These are phyloP conservation scores for Odontocerum albicorne DNA, from an alignment of 2,888 invertebrate genomes.

Conservation along the genomic window DNA sequence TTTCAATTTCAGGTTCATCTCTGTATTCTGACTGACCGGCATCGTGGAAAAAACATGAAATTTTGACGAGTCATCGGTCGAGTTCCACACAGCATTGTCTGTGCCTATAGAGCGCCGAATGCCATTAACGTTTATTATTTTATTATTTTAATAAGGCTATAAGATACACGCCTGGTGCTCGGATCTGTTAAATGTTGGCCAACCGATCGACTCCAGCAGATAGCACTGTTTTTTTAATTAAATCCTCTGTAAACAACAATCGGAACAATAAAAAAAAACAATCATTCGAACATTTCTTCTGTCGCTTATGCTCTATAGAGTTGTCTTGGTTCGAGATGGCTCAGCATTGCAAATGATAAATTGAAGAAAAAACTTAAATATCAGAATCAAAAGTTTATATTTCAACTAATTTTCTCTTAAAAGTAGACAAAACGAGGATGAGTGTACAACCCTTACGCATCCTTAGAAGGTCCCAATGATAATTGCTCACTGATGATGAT, in stretches of 20 bases:
- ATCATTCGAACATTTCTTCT: no score
- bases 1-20: not conserved
- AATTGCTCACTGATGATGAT: no score
- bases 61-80: not conserved
- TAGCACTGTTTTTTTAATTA: not conserved
- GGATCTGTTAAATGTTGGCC: not conserved
- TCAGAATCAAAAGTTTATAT: no score
- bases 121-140: not conserved
- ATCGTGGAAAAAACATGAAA: not conserved
- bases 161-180: not conserved
- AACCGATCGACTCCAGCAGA: not conserved
- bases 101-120: not conserved
- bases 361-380: no score
- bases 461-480: no score
- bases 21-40: not conserved
- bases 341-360: no score
- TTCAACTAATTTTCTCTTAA: no score
- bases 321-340: no score
- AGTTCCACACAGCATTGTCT: not conserved
- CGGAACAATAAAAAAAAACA: no score
- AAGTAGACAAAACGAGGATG: no score
- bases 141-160: not conserved
- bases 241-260: not conserved
- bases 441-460: no score
- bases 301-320: no score